phyloP scores from a whole-genome alignment of 2,888 invertebrate genomes.

The Tuberolachnus salignus region DNA sequence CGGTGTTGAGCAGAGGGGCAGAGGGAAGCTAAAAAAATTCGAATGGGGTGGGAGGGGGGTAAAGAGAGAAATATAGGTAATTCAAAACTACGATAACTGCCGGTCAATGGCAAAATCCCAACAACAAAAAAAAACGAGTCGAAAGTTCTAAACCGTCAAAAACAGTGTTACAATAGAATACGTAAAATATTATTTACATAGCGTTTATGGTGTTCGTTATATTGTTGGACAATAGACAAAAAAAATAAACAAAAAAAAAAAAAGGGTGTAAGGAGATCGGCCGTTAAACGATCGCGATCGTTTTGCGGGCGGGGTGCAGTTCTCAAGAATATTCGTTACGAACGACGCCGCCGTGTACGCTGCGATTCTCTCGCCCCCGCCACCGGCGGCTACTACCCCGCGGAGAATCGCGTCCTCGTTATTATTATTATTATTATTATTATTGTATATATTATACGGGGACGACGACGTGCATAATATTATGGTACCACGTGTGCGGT shows the following conservation, averaged over 20 bases:
- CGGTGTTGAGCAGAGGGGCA: no score
- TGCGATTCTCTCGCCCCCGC: conserved; percentile 24
- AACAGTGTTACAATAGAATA: no score
- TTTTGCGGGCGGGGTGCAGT: not conserved
- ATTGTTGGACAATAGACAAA: conserved; percentile 42
- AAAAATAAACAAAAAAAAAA: no score
- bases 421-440: not conserved
- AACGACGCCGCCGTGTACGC: not conserved
- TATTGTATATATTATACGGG: not conserved
- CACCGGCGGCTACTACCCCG: conserved; percentile 9
- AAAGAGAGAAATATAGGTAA: not conserved
- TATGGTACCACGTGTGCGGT: conserved; percentile 23
- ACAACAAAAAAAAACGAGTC: no score
- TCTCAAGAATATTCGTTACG: conserved; percentile 31
- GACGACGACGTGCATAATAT: not conserved
- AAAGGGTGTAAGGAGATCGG: conserved; percentile 13
- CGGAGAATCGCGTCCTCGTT: not conserved
- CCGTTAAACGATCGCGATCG: conserved; percentile 44
- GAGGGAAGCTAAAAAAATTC: not conserved
- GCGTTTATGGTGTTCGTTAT: no score
- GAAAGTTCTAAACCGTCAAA: conserved; percentile 37
- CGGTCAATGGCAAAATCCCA: conserved; percentile 28
- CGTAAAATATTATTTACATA: no score
- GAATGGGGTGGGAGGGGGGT: not conserved
- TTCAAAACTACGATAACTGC: not conserved